phyloP scores from a whole-genome alignment of 2,113 vertebrate species.

The Sitta europaea region DNA sequence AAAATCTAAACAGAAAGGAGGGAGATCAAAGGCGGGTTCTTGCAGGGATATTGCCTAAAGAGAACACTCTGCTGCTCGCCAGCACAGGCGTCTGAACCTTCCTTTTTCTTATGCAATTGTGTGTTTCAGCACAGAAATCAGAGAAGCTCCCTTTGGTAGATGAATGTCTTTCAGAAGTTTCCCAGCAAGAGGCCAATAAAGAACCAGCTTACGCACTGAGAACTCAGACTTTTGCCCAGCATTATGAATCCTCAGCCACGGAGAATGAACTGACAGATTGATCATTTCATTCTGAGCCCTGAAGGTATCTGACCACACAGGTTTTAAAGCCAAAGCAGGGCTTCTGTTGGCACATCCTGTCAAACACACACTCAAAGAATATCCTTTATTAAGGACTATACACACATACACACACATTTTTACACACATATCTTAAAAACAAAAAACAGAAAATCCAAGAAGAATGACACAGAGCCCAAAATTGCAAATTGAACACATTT shows the following conservation, averaged over 20 bases:
- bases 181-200: slow-evolving; percentile 23
- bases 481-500: background rate
- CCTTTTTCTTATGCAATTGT: background rate
- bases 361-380: background rate
- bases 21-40: background rate
- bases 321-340: background rate
- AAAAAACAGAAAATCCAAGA: background rate
- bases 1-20: background rate
- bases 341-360: background rate
- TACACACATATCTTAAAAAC: background rate
- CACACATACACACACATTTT: background rate
- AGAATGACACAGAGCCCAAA: background rate
- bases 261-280: background rate
- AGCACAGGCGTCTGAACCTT: background rate
- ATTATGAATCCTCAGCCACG: background rate
- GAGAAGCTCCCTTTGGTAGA: background rate
- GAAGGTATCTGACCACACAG: background rate
- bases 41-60: background rate
- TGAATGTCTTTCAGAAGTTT: background rate
- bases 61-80: background rate
- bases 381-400: background rate
- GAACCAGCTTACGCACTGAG: background rate
- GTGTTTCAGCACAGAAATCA: background rate
- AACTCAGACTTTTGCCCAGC: background rate
- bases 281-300: background rate